Evolutionary conservation across 2,797 vertebrate genomes (phyloP).

Genomic region (Channa striata): DNA sequence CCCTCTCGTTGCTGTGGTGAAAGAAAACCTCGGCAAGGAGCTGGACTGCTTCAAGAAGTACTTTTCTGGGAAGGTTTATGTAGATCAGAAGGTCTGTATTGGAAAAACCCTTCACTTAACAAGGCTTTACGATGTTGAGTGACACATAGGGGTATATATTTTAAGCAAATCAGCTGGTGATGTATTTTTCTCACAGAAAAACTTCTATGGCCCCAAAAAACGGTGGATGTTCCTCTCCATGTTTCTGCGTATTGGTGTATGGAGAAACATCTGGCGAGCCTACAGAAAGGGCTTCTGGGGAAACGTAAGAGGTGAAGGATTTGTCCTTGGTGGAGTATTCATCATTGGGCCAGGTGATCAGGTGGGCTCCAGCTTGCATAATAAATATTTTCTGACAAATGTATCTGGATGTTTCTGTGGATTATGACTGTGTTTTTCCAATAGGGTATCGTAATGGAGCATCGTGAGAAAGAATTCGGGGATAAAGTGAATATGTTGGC

Average conservation of each 20-base stretch:
- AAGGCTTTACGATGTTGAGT: slow-evolving; percentile 3
- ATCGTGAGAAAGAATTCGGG: slow-evolving; percentile 95
- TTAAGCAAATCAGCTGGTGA: slow-evolving; percentile 41
- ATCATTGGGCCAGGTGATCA: slow-evolving; percentile 89
- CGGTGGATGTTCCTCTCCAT: slow-evolving; percentile 87
- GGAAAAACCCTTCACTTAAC: neutral
- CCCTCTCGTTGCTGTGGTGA: slow-evolving; percentile 93
- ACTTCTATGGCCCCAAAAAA: slow-evolving; percentile 89
- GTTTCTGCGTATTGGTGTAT: slow-evolving; percentile 87
- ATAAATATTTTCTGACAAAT: neutral
- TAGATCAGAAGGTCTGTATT: slow-evolving; percentile 89
- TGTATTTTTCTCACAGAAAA: slow-evolving; percentile 77
- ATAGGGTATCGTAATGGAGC: slow-evolving; percentile 93
- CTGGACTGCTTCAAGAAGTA: slow-evolving; percentile 91
- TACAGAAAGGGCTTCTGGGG: slow-evolving; percentile 87
- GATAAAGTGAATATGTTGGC: slow-evolving; percentile 87
- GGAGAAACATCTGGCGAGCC: slow-evolving; percentile 88
- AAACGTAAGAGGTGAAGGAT: slow-evolving; percentile 90
- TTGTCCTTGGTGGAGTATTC: slow-evolving; percentile 90
- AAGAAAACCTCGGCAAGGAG: slow-evolving; percentile 91
- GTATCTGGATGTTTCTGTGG: slow-evolving; percentile 7
- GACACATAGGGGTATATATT: neutral
- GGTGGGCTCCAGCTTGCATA: slow-evolving; percentile 71
- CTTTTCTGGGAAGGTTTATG: slow-evolving; percentile 92
- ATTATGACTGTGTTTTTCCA: neutral